Base-by-base conservation (phyloP, 2,888 invertebrate species). In the Trissolcus japonicus region DNA sequence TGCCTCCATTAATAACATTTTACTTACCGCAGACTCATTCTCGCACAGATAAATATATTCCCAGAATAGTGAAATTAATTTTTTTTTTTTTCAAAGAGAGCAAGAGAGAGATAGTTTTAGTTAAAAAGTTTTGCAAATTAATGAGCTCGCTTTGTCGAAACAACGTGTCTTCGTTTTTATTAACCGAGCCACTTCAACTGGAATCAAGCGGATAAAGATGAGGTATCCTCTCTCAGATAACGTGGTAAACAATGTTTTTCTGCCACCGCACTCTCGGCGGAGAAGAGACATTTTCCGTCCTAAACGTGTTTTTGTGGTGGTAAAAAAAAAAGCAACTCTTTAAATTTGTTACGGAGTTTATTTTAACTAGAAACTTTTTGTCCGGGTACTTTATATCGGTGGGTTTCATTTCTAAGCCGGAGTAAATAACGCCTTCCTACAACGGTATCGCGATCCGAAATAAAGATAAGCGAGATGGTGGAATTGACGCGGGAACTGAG, bases 1-100 rank as follows among this genome's bases (percentile, higher is more conserved):
- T 67, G 14, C 67, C 29, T 60, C 69, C 69, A 76, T 76, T 76
- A 65, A 65, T 76, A 76, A 69, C 76, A 69, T 76, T 76, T 76
- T 76, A 69, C 69, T 76, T 60, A 60, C 76, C 65, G 16, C 57
- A 51, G 19, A 17, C 56, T 25, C 48, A 43, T 55, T 53, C 16
- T 35, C 55, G 55, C 48, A 57, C 59, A 50, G 55, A 73, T 66
- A 73, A 66, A 73, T 67, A 67, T 48, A 50, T 65, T 66, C 50
- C 50, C 7, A 48, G 16, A 35, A 35, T 35, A 35, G 35, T 35
- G 9, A 35, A 35, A 35, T 35, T 35, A 35, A 35, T 7, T 11
- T 35, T 35, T 35, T 35, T 35, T 21, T n/a, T n/a, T n/a, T n/a
- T n/a, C n/a, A 19, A 2, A 19, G 19, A 19, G 19, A 19, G 19